Conservation (phyloP, 2,888 invertebrate genomes). For the Nasonovia ribisnigri region DNA sequence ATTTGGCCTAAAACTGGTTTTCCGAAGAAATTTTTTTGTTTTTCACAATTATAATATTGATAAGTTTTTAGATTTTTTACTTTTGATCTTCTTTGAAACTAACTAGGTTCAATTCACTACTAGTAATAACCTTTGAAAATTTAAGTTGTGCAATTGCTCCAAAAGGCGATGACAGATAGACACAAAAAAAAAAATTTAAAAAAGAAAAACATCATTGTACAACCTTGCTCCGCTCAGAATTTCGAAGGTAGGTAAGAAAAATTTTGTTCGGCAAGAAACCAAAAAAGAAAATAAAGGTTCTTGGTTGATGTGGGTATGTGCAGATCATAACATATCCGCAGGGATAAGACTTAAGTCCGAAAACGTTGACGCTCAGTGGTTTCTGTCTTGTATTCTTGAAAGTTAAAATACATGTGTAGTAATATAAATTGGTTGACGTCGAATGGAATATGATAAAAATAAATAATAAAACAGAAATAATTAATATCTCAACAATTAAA, state of each 20-base stretch:
- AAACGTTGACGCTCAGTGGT: not conserved
- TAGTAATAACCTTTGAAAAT: not conserved
- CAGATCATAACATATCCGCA: not conserved
- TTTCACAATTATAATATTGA: not conserved
- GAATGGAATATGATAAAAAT: not conserved
- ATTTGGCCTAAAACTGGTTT: not conserved
- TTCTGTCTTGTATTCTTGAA: not conserved
- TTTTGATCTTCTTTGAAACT: not conserved
- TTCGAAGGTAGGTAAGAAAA: not conserved
- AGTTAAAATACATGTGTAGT: not conserved
- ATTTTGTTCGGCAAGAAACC: not conserved
- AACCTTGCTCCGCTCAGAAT: not conserved
- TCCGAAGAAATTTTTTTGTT: not conserved
- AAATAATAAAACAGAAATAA: not conserved
- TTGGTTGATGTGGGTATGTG: not conserved
- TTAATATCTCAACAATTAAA: not conserved
- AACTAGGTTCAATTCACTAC: not conserved
- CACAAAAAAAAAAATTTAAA: not conserved
- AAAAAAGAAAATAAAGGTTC: not conserved
- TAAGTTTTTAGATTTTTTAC: not conserved
- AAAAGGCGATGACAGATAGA: not conserved
- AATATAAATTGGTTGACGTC: no score
- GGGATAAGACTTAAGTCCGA: not conserved
- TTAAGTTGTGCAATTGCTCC: not conserved
- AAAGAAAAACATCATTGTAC: not conserved